These are phyloP conservation scores for Chloropsis hardwickii DNA, from an alignment of 2,113 vertebrate species.

Conservation along the genomic window DNA sequence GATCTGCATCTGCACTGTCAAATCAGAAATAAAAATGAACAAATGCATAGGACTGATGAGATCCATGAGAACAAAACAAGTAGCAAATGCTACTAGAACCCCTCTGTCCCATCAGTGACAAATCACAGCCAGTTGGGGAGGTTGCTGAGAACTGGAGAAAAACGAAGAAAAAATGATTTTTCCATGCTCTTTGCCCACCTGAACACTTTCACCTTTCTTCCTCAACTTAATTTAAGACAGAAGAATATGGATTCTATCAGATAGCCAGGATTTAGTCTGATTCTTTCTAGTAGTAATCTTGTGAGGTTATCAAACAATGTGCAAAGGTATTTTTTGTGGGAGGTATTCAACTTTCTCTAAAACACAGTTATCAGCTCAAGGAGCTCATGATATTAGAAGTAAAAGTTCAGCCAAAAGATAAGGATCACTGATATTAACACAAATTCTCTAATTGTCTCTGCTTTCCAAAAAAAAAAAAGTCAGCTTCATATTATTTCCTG, in stretches of 20 bases:
- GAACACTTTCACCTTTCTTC: background rate
- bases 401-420: background rate
- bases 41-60: background rate
- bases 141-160: background rate
- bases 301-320: background rate
- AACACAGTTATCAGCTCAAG: background rate
- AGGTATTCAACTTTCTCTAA: background rate
- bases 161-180: background rate
- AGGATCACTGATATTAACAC: background rate
- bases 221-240: background rate
- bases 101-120: background rate
- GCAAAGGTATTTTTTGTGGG: background rate
- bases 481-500: background rate
- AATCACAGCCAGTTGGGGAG: background rate
- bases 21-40: background rate
- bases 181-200: background rate
- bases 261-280: background rate
- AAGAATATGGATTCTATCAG: background rate
- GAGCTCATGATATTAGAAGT: background rate
- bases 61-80: fast-evolving
- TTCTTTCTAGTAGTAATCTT: background rate
- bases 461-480: background rate
- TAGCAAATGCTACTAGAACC: background rate
- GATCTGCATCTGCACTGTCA: background rate
- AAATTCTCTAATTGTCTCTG: background rate